A percentile compares a stretch with the other conserved stretches of the same genome.
These are phyloP conservation scores for Datnioides undecimradiatus DNA, from an alignment of 2,113 vertebrate genomes.

Conservation along the genomic window DNA sequence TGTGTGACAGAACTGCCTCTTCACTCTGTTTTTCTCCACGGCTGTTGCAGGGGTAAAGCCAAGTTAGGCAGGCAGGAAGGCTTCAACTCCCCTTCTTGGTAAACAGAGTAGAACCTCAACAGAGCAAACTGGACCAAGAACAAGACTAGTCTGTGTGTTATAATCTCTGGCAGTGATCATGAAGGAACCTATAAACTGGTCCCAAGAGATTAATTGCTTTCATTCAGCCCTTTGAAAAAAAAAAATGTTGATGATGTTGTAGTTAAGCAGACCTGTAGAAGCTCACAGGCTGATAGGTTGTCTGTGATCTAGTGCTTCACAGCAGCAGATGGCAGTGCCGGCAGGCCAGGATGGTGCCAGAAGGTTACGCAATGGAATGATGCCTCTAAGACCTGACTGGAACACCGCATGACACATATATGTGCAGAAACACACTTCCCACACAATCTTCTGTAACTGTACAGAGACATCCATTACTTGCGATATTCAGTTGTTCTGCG, in stretches of 20 bases:
- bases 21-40: slow-evolving; percentile 68
- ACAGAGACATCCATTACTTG: slow-evolving; percentile 19
- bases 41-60: slow-evolving; percentile 71
- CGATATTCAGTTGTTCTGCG: slow-evolving; percentile 2
- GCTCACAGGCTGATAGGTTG: slow-evolving; percentile 60
- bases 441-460: slow-evolving; percentile 66
- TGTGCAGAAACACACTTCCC: slow-evolving; percentile 71
- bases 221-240: slow-evolving; percentile 2
- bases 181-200: slow-evolving; percentile 28
- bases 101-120: slow-evolving; percentile 44
- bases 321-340: slow-evolving; percentile 85
- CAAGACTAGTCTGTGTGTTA: background rate
- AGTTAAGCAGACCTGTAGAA: slow-evolving; percentile 66
- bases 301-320: slow-evolving; percentile 74
- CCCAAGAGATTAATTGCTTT: slow-evolving; percentile 31
- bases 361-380: slow-evolving; percentile 86
- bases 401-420: slow-evolving; percentile 74
- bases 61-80: slow-evolving; percentile 56
- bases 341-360: slow-evolving; percentile 83
- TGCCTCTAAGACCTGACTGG: slow-evolving; percentile 77
- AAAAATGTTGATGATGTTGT: slow-evolving; percentile 25
- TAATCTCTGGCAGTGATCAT: slow-evolving; percentile 30
- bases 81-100: slow-evolving; percentile 34
- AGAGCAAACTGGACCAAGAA: slow-evolving; percentile 7
- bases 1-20: slow-evolving; percentile 67